Evolutionary conservation across 2,113 vertebrate genomes (phyloP).

Genomic region (Columba janthina): DNA sequence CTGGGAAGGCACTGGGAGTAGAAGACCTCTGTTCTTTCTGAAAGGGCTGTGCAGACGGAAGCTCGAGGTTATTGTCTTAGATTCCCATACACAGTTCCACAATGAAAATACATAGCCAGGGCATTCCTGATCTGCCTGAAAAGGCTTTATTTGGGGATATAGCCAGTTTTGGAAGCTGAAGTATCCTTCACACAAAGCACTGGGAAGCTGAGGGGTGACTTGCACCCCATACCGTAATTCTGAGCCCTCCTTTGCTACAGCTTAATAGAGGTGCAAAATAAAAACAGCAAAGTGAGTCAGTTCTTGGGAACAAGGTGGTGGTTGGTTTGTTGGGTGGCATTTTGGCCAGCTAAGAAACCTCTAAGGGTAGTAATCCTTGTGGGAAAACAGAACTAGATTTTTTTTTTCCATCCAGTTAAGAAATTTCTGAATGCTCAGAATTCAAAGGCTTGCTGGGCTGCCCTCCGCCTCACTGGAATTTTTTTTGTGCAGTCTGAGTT

Average conservation of each 20-base stretch:
- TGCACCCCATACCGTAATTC: too few relatives aligned
- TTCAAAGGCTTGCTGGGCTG: not conserved
- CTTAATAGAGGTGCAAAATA: not conserved
- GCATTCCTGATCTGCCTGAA: not conserved
- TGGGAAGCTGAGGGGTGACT: not conserved
- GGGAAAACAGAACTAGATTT: not conserved
- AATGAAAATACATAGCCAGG: not conserved
- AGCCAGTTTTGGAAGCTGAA: not conserved
- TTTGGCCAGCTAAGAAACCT: not conserved
- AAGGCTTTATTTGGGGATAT: not conserved
- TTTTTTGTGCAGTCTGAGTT: not conserved
- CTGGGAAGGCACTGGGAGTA: not conserved
- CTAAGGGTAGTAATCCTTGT: not conserved
- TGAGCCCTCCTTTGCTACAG: not conserved
- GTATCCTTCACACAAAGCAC: not conserved
- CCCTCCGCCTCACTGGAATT: accelerated
- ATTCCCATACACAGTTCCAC: too few relatives aligned
- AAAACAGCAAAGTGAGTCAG: not conserved
- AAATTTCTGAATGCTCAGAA: not conserved
- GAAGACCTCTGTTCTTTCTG: not conserved
- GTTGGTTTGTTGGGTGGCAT: not conserved
- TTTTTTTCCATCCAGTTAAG: not conserved
- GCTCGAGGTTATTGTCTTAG: not conserved
- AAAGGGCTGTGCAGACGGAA: not conserved
- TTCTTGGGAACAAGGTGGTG: not conserved